phyloP scores from a whole-genome alignment of 2,888 invertebrate species.

The Encarsia formosa region DNA sequence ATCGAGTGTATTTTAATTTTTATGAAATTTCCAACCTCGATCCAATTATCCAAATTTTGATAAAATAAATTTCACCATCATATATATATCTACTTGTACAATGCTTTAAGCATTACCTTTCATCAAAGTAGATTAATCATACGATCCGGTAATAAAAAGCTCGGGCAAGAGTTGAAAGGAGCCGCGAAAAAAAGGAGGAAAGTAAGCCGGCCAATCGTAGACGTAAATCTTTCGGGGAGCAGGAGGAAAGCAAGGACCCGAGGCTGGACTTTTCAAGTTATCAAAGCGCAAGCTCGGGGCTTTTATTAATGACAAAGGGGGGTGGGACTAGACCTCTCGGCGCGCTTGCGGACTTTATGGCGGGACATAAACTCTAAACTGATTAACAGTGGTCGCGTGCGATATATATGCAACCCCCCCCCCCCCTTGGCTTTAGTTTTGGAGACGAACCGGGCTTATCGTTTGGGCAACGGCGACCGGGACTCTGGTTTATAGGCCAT shows the following conservation, averaged over 20 bases:
- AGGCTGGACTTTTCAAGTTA: constrained; percentile 49
- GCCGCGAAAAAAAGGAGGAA: not conserved
- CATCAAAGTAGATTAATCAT: too few species aligned
- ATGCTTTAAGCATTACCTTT: too few species aligned
- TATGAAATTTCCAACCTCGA: too few species aligned
- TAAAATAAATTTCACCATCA: too few species aligned
- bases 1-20: not conserved
- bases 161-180: too few species aligned
- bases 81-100: too few species aligned
- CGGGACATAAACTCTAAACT: constrained; percentile 52
- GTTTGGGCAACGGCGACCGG: constrained; percentile 39
- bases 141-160: too few species aligned
- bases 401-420: constrained; percentile 43
- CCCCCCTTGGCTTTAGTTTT: constrained; percentile 25
- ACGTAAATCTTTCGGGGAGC: constrained; percentile 32
- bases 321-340: constrained; percentile 14
- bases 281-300: constrained; percentile 41
- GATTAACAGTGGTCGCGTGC: constrained; percentile 50
- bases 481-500: constrained; percentile 50
- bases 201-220: not conserved
- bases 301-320: constrained; percentile 49
- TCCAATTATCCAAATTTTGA: too few species aligned
- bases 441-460: not conserved
- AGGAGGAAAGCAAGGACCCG: constrained; percentile 27
- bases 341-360: constrained; percentile 42